Base-by-base conservation (phyloP, 2,888 invertebrate species). In the Choristoneura rosaceana region DNA sequence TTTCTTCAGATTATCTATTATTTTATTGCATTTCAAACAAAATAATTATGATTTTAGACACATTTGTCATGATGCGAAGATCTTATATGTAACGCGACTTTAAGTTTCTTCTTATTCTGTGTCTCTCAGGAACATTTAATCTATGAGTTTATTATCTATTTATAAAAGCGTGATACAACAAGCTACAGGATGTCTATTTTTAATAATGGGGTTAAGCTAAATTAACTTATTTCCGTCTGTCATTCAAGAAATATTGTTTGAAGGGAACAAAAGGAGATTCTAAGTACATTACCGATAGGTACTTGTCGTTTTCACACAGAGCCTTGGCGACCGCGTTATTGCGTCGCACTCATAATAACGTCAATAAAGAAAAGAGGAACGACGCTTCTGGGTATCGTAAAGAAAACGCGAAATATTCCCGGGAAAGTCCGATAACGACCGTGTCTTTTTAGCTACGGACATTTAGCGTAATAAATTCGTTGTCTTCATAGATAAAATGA, bases 291-390 rank as follows among this genome's bases (percentile, higher is more conserved):
- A 25, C 43, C 50, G n/a, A 38, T 41, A 25, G 17, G 34, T 43
- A 55, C 55, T 55, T n/a, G 34, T 71, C 55, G 25, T 58, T 50
- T 63, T 58, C 62, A 47, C 52, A 9, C 34, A 52, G 52, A 55
- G 50, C 52, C 55, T 62, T 66, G 10, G 45, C 15, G 55, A 71
- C 68, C 64, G 64, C 73, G 69, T 69, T 73, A 73, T 69, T 69
- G 64, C 64, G 59, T 43, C 41, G 33, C 47, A 64, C 63, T 60
- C 64, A 73, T 73, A 73, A 73, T 69, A 73, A 68, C 59, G 68
- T 69, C 68, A 69, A 73, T 73, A 73, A 73, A 69, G 58, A 64
- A 62, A 73, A 73, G 69, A 71, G 55, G 71, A 73, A 73, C 60
- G 73, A 60, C 59, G 62, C 73, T 68, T 52, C 63, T 59, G 63